Base-by-base conservation (phyloP, 1,140 invertebrate genomes). In the Drosophila mojavensis region DNA sequence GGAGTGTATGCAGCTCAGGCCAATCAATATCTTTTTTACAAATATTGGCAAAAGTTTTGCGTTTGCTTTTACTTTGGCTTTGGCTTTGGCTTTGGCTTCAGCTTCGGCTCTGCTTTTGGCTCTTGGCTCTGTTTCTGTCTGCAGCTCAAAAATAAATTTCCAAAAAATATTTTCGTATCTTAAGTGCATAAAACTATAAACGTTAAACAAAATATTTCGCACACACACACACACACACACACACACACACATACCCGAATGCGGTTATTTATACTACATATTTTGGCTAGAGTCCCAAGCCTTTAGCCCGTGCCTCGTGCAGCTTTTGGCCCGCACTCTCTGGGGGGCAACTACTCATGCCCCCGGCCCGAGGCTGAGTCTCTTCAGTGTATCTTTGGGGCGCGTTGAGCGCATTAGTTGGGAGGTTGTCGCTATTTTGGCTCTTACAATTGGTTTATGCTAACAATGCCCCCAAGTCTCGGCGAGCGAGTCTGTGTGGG, bases 131-230 rank as follows among this genome's bases (percentile, higher is more conserved):
- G 58, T 17, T 28, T 60, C 30, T 47, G 48, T 58, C 56, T 55
- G 36, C 63, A 17, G 51, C 50, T 50, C 36, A 51, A 76, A 83
- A 71, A 81, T 81, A 88, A 82, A 89, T 73, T 76, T 73, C 36
- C 55, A 59, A 68, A 77, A 77, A 77, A 74, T 88, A 89, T 88
- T 89, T 89, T 89, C 43, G 77, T 78, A 81, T 89, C 84, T 84
- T 88, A 88, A 88, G 84, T 88, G 84, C 80, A 89, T 89, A 89
- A 89, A 89, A 89, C 84, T 89, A 89, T 89, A 89, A 84, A 83
- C 84, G 84, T 89, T 89, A 89, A 89, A 89, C 84, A 89, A 89
- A 89, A 89, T 88, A 89, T 89, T 84, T 88, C 71, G 50, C 73
- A 80, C 71, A 83, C 64, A 77, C 51, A 56, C 71, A 83, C 64